Evolutionary conservation across 92 coral and sea anemone genomes (phyloP).

Genomic region (Galaxea fascicularis): DNA sequence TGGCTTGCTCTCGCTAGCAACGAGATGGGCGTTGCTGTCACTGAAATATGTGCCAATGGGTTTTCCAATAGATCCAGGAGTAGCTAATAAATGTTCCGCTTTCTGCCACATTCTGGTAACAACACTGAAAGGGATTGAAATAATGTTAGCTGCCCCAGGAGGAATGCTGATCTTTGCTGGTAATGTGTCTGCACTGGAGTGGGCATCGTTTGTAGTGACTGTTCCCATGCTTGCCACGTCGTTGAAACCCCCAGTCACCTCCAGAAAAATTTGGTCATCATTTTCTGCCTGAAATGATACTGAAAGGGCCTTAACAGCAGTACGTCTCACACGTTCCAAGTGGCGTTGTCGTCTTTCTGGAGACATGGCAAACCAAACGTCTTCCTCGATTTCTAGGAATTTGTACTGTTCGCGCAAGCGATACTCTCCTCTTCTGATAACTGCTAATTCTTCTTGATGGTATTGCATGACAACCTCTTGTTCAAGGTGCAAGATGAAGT

Average conservation of each 20-base stretch:
- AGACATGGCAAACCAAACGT: constrained; percentile 33
- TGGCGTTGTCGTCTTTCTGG: constrained; percentile 42
- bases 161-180: no score
- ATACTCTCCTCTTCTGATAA: constrained; percentile 35
- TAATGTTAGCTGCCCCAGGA: no score
- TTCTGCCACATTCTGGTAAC: constrained; percentile 23
- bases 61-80: constrained; percentile 16
- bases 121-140: no score
- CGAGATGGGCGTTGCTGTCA: no score
- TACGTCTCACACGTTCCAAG: constrained; percentile 3
- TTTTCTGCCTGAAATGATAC: constrained; percentile 9
- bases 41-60: no score
- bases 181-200: no score
- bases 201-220: constrained; percentile 12
- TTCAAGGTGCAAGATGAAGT: constrained; percentile 41
- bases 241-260: constrained; percentile 12
- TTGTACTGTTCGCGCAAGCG: constrained; percentile 27
- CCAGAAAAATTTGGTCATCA: constrained; percentile 7
- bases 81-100: constrained; percentile 18
- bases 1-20: no score
- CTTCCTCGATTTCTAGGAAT: constrained; percentile 35
- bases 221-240: constrained; percentile 10
- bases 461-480: constrained; percentile 27
- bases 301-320: constrained; percentile 19
- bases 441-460: constrained; percentile 33